Percentiles rank a stretch among this genome's conserved stretches.
These are phyloP conservation scores for Hylia prasina DNA, from an alignment of 2,113 vertebrate genomes.

Conservation along the genomic window DNA sequence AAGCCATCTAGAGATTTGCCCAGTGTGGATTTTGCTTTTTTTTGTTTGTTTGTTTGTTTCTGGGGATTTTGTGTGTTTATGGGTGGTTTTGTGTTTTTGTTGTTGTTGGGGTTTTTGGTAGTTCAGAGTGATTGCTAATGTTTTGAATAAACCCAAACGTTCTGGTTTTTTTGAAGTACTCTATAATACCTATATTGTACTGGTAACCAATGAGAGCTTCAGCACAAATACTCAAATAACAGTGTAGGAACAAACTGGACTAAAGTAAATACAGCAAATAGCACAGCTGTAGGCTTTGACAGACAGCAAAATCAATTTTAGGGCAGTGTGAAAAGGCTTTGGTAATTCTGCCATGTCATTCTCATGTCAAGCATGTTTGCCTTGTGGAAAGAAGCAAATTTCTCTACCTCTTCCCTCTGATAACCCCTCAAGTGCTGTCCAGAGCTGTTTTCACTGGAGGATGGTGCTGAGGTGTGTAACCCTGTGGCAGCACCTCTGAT, in stretches of 20 bases:
- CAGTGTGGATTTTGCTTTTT: background rate
- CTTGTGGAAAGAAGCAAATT: background rate
- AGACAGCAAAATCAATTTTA: background rate
- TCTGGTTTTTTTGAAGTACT: background rate
- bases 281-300: background rate
- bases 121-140: background rate
- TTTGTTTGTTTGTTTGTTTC: background rate
- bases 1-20: background rate
- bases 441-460: background rate
- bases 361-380: background rate
- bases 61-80: background rate
- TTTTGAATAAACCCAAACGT: background rate
- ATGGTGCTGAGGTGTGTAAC: background rate
- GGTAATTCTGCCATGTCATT: background rate
- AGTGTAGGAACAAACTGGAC: background rate
- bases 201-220: background rate
- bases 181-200: background rate
- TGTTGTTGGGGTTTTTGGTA: background rate
- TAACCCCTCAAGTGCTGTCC: background rate
- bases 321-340: background rate
- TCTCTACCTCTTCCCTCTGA: background rate
- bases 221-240: background rate
- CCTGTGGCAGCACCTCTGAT: background rate
- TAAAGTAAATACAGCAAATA: background rate
- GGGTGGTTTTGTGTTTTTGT: background rate